These are phyloP conservation scores for Eilema caniola DNA, from an alignment of 2,888 invertebrate species.

Conservation along the genomic window DNA sequence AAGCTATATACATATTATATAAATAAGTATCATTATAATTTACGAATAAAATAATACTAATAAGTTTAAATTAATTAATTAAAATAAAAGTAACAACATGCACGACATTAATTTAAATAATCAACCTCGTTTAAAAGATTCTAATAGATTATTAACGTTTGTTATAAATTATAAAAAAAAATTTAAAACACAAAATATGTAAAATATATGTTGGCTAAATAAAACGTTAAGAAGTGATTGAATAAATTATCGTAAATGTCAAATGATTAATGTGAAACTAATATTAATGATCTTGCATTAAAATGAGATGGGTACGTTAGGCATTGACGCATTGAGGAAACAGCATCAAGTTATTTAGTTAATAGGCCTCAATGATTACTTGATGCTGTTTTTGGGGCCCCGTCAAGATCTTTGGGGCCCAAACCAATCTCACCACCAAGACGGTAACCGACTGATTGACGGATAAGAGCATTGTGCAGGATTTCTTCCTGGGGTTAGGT, in stretches of 20 bases:
- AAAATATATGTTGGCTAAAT: not conserved
- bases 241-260: not conserved
- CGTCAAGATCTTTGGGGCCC: not conserved
- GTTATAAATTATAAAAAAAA: too few species aligned
- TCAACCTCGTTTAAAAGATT: not conserved
- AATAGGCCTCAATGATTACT: too few species aligned
- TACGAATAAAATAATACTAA: not conserved
- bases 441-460: too few species aligned
- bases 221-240: not conserved
- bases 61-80: not conserved
- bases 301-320: too few species aligned
- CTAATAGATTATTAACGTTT: not conserved
- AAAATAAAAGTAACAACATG: not conserved
- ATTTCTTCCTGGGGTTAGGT: too few species aligned
- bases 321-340: too few species aligned
- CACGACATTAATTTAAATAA: not conserved
- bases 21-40: too few species aligned
- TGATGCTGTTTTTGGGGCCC: too few species aligned
- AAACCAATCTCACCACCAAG: too few species aligned
- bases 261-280: not conserved
- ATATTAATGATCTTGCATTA: not conserved
- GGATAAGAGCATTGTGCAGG: too few species aligned
- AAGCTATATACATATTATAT: too few species aligned
- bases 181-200: not conserved
- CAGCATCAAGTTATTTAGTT: too few species aligned